A percentile compares a stretch with the other conserved stretches of the same genome.
Conservation (phyloP, 92 coral and sea anemone genomes). For the Phymanthus crucifer region DNA sequence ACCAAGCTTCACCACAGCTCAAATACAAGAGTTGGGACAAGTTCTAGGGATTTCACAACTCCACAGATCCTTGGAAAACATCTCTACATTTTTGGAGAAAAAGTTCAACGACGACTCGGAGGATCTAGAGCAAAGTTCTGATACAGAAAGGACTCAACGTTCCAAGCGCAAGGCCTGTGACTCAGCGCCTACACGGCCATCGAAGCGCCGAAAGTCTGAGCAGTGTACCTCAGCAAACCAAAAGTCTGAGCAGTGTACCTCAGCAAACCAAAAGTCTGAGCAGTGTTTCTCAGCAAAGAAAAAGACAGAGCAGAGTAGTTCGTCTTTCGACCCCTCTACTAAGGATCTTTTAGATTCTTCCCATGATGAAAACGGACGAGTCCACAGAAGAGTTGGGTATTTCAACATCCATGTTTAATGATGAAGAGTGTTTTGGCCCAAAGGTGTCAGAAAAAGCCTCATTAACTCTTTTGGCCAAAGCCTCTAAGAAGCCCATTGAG, state of each 20-base stretch:
- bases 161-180: conserved; percentile 8
- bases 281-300: not conserved
- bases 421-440: not conserved
- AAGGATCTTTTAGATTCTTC: not conserved
- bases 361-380: not conserved
- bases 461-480: not conserved
- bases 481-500: conserved; percentile 8
- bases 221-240: too few relatives aligned
- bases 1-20: conserved; percentile 1
- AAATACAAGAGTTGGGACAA: conserved; percentile 3
- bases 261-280: too few relatives aligned
- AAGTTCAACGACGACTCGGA: conserved; percentile 1
- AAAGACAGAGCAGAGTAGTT: not conserved
- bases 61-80: not conserved
- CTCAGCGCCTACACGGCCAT: not conserved
- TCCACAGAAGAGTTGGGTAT: not conserved
- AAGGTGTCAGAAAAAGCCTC: not conserved
- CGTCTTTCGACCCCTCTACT: not conserved
- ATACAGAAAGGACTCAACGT: not conserved
- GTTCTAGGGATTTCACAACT: not conserved
- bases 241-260: too few relatives aligned
- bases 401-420: not conserved
- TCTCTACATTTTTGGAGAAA: not conserved
- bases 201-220: too few relatives aligned
- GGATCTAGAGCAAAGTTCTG: conserved; percentile 5